phyloP scores from a whole-genome alignment of 92 coral and sea anemone species.

The Montipora capitata region DNA sequence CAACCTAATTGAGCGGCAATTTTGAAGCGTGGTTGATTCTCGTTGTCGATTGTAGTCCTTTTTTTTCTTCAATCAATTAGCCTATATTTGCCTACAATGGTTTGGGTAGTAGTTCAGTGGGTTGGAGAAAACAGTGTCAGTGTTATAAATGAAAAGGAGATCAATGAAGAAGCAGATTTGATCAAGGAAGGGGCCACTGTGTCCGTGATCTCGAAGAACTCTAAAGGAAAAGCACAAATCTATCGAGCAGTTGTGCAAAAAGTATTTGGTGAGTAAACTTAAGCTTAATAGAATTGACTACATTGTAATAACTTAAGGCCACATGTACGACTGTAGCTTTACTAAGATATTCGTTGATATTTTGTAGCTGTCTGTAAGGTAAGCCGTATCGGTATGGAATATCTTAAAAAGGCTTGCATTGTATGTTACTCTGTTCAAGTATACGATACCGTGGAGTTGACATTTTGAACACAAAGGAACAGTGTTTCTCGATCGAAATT shows the following conservation, averaged over 20 bases:
- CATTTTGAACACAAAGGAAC: neutral
- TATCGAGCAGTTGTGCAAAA: slow-evolving; percentile 34
- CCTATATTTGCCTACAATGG: neutral
- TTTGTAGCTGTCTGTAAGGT: slow-evolving; percentile 3
- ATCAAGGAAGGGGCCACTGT: slow-evolving; percentile 21
- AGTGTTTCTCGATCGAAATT: too few relatives aligned
- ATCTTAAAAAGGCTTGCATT: neutral
- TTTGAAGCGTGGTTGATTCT: neutral
- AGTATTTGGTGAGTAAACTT: slow-evolving; percentile 39
- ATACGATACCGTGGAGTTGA: neutral
- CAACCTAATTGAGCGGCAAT: too few relatives aligned
- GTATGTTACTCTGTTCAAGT: slow-evolving; percentile 3
- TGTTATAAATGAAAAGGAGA: slow-evolving; percentile 32
- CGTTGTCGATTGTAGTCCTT: neutral
- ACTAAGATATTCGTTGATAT: too few relatives aligned
- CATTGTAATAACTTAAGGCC: neutral
- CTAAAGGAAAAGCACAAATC: slow-evolving; percentile 33
- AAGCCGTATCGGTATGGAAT: neutral
- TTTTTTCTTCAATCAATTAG: too few relatives aligned
- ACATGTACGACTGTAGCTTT: too few relatives aligned
- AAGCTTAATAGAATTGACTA: slow-evolving; percentile 1
- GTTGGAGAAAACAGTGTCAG: neutral
- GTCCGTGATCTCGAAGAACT: slow-evolving; percentile 16
- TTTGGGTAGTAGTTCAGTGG: neutral
- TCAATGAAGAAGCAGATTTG: slow-evolving; percentile 20